Base-by-base conservation (phyloP, 2,113 vertebrate species). In the Vidua chalybeata region DNA sequence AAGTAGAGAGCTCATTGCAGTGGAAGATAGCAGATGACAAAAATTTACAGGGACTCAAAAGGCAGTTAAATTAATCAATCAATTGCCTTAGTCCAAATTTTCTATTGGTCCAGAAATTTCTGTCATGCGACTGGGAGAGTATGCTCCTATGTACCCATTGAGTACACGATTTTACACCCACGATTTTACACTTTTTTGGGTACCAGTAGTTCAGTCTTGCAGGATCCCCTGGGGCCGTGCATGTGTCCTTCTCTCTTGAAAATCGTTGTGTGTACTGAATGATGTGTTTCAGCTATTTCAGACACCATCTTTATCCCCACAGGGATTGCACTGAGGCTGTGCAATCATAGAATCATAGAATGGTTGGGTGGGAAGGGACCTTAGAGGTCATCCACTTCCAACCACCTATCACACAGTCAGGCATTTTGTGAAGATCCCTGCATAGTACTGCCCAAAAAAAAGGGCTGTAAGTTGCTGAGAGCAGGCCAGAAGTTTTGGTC, bases 91-190 rank as follows among this genome's bases (percentile, higher is more conserved):
- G 43, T 61, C 39, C 35, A 90, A 58, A 66, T 31, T 28, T 11
- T 71, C n/a, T 33, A n/a, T 75, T 0, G 0, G 13, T 62, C 8
- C 48, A 51, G 48, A 63, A 64, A 80, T 68, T 68, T 76, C 35
- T 59, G 54, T 15, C 2, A 39, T 31, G 37, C 4, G 15, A 76
- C 33, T 6, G 20, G 24, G 21, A 84, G 13, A 35, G 5, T 23
- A 37, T 0, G 1, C 2, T 69, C 16, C 15, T 46, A 1, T 27
- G 7, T 46, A n/a, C 5, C 41, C 52, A 24, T 33, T 21, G 15
- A 41, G 41, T 41, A 41, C 41, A 41, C 13, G 41, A 41, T 41
- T 41, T 41, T 41, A 41, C 41, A 41, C 41, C 9, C 31, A 84
- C 1, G 1, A 21, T 61, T 35, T 63, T 46, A n/a, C 3, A 10